Conservation (phyloP, 2,797 vertebrate species). For the Neostethus bicornis region DNA sequence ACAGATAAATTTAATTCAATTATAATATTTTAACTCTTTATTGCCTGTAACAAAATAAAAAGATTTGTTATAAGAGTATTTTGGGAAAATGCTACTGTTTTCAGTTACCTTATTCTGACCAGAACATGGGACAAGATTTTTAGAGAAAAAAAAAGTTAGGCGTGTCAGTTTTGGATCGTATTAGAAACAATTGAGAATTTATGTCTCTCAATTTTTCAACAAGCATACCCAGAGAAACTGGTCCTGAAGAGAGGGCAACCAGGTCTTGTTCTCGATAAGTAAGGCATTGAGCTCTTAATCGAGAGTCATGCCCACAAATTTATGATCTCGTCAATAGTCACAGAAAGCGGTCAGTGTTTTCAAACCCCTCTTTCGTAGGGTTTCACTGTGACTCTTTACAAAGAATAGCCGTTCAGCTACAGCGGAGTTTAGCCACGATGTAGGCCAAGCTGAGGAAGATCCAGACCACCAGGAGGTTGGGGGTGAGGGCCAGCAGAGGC, state of each 20-base stretch:
- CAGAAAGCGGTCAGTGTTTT: slow-evolving; percentile 4
- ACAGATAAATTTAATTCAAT: not conserved
- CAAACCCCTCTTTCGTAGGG: slow-evolving; percentile 3
- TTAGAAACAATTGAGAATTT: not conserved
- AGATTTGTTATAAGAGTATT: too few relatives aligned
- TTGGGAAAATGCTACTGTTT: too few relatives aligned
- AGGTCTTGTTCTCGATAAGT: not conserved
- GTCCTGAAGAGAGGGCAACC: not conserved
- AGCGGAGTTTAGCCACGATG: slow-evolving; percentile 95
- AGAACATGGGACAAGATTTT: too few relatives aligned
- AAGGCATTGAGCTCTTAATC: slow-evolving; percentile 40
- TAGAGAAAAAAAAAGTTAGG: not conserved
- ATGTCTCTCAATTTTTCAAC: not conserved
- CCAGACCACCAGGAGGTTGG: slow-evolving; percentile 98
- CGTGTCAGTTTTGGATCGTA: not conserved
- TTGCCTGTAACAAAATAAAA: too few relatives aligned
- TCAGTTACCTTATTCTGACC: too few relatives aligned
- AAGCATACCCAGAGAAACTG: not conserved
- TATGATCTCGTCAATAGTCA: too few relatives aligned
- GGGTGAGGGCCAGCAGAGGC: slow-evolving; percentile 95
- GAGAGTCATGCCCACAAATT: too few relatives aligned
- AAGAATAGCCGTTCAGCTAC: slow-evolving; percentile 90
- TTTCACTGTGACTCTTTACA: too few relatives aligned
- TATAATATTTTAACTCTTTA: not conserved
- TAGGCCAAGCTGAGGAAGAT: slow-evolving; percentile 96